phyloP scores from a whole-genome alignment of 2,797 vertebrate species.

The Hydrocynus forskahlii region DNA sequence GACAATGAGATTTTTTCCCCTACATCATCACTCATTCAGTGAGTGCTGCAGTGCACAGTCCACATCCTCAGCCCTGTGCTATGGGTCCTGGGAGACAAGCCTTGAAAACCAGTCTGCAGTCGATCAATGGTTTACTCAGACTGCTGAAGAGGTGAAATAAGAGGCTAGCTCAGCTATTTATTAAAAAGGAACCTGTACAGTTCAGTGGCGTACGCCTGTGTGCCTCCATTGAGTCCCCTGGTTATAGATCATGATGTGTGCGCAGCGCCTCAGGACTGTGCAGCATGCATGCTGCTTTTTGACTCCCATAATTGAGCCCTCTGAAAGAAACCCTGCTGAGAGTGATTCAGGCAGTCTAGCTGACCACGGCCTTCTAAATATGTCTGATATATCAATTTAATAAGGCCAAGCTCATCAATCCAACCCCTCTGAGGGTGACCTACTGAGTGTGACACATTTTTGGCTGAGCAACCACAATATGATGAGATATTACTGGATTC shows the following conservation, averaged over 20 bases:
- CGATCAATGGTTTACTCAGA: conserved; percentile 25
- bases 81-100: background rate
- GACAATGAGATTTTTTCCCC: conserved; percentile 4
- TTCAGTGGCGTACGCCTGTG: background rate
- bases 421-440: conserved; percentile 25
- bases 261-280: background rate
- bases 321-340: conserved; percentile 12
- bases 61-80: background rate
- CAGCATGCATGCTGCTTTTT: background rate
- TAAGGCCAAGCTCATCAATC: conserved; percentile 29
- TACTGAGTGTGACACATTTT: conserved; percentile 24
- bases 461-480: conserved; percentile 23
- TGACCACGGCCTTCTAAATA: conserved; percentile 15
- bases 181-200: conserved; percentile 39
- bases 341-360: background rate
- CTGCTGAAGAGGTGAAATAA: conserved; percentile 37
- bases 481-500: conserved; percentile 9
- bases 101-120: conserved; percentile 6
- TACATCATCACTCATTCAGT: conserved; percentile 34
- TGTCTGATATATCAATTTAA: conserved; percentile 23
- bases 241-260: background rate
- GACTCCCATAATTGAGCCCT: background rate
- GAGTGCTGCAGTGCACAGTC: conserved; percentile 1
- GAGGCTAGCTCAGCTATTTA: conserved; percentile 40
- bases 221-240: background rate